Conservation (phyloP, 2,113 vertebrate species). For the Brachypodius melanocephalos region DNA sequence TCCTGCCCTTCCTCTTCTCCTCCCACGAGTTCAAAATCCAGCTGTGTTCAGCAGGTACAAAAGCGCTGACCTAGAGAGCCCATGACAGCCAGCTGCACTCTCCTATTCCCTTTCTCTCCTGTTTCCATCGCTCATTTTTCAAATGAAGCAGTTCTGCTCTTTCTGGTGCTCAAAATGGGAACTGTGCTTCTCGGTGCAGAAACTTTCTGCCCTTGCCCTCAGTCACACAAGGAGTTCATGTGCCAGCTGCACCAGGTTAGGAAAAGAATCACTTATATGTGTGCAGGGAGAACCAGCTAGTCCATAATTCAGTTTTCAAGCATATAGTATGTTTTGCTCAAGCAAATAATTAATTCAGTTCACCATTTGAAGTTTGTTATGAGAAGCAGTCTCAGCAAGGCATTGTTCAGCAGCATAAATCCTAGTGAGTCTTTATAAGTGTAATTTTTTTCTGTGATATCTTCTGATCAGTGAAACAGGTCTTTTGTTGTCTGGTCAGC, state of each 20-base stretch:
- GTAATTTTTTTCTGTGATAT: neutral
- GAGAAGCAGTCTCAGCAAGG: neutral
- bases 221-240: neutral
- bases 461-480: neutral
- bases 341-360: neutral
- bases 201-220: neutral
- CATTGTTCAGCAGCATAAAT: neutral
- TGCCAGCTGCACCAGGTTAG: neutral
- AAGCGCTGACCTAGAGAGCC: neutral
- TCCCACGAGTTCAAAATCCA: neutral
- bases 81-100: conserved; percentile 8
- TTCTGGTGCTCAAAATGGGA: neutral
- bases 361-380: neutral
- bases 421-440: neutral
- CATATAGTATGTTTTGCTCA: neutral
- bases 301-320: neutral
- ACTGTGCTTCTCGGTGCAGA: neutral
- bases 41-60: conserved; percentile 22
- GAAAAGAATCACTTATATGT: neutral
- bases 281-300: neutral
- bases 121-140: neutral
- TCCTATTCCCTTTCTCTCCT: neutral
- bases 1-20: neutral
- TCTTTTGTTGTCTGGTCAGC: neutral
- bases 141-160: neutral